Conservation (phyloP, 2,797 vertebrate genomes). For the Hybognathus amarus region DNA sequence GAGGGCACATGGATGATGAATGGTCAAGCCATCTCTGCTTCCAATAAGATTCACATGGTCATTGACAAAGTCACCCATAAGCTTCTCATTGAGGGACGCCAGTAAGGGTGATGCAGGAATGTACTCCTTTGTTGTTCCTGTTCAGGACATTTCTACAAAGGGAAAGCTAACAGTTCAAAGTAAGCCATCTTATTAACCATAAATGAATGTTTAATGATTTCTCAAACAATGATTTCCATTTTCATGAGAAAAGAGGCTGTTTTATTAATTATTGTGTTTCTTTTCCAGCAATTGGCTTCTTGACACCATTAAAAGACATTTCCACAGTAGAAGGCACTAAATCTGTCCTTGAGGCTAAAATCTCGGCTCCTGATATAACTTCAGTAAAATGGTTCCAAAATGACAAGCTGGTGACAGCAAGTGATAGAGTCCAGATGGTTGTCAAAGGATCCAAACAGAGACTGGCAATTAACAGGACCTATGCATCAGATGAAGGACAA, state of each 20-base stretch:
- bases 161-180: slow-evolving; percentile 88
- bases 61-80: slow-evolving; percentile 94
- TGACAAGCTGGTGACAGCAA: slow-evolving; percentile 83
- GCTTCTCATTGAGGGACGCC: slow-evolving; percentile 92
- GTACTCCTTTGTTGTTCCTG: slow-evolving; percentile 90
- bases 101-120: slow-evolving; percentile 86
- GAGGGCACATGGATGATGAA: slow-evolving; percentile 96
- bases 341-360: slow-evolving; percentile 93
- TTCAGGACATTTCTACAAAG: slow-evolving; percentile 87
- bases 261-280: slow-evolving; percentile 26
- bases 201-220: not conserved
- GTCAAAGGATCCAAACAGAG: slow-evolving; percentile 95
- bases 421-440: slow-evolving; percentile 88
- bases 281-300: slow-evolving; percentile 86
- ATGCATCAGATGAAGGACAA: slow-evolving; percentile 88
- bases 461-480: slow-evolving; percentile 86
- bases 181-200: slow-evolving; percentile 71
- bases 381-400: slow-evolving; percentile 95
- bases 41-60: slow-evolving; percentile 91
- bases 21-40: slow-evolving; percentile 84
- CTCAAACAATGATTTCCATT: not conserved
- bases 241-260: not conserved
- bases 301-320: slow-evolving; percentile 89
- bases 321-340: slow-evolving; percentile 91
- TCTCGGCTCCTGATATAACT: slow-evolving; percentile 90